Evolutionary conservation across 2,888 invertebrate genomes (phyloP).

Genomic region (Arge pagana): DNA sequence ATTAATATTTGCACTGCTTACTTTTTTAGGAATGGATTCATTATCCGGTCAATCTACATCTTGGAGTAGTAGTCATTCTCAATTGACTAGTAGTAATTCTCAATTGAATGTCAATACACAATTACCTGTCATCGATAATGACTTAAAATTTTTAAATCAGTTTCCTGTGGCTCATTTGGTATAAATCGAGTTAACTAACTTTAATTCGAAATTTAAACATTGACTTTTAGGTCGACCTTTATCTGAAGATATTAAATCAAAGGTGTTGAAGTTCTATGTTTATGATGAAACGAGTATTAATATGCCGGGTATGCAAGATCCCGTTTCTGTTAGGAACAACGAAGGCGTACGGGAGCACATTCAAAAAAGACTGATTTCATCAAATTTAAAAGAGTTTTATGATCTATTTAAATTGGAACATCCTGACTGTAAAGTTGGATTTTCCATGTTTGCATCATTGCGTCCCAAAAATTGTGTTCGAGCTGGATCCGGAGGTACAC

Average conservation of each 20-base stretch:
- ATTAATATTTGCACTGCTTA: slow-evolving; percentile 4
- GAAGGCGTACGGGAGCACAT: background rate
- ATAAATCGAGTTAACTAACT: slow-evolving; percentile 1
- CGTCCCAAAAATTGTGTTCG: slow-evolving; percentile 9
- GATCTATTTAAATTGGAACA: background rate
- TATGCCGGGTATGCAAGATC: slow-evolving; percentile 4
- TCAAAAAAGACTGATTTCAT: slow-evolving; percentile 1
- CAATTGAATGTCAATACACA: slow-evolving; percentile 8
- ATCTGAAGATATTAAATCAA: background rate
- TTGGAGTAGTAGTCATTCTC: slow-evolving; percentile 4
- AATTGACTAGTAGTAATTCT: slow-evolving; percentile 9
- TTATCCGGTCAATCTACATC: slow-evolving; percentile 4
- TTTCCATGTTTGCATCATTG: slow-evolving; percentile 11
- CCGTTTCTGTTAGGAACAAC: slow-evolving; percentile 4
- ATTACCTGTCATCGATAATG: slow-evolving; percentile 10
- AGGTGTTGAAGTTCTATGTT: background rate
- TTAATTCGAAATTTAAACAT: slow-evolving; percentile 5
- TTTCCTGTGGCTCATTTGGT: background rate
- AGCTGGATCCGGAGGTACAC: slow-evolving; percentile 3
- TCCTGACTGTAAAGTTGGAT: background rate
- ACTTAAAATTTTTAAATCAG: background rate
- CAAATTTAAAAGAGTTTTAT: background rate
- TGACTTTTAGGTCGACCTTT: slow-evolving; percentile 6
- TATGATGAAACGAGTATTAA: background rate
- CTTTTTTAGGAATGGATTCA: slow-evolving; percentile 11